A percentile compares a stretch with the other conserved stretches of the same genome.
Conservation (phyloP, 1,140 invertebrate species). For the Cephus cinctus region DNA sequence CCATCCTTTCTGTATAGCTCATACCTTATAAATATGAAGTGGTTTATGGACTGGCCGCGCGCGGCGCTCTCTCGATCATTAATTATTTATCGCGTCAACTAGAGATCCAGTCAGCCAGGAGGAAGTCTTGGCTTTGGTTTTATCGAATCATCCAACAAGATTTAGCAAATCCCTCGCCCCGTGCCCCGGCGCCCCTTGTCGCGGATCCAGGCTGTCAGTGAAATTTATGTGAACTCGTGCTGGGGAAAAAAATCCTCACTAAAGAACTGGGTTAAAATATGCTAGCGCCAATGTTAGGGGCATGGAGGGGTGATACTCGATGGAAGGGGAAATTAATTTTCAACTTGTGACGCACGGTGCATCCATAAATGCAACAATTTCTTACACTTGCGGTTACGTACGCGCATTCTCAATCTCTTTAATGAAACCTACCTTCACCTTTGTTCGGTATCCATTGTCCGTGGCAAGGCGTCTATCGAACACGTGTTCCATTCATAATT, state of each 20-base stretch:
- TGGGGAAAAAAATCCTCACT: slow-evolving; percentile 19
- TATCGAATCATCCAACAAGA: slow-evolving; percentile 22
- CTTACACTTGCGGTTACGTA: slow-evolving; percentile 17
- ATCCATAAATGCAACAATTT: slow-evolving; percentile 48
- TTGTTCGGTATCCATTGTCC: no score
- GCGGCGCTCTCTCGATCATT: slow-evolving; percentile 36
- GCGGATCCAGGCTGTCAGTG: slow-evolving; percentile 9
- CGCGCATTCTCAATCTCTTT: not conserved
- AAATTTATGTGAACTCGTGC: slow-evolving; percentile 31
- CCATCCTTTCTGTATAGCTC: slow-evolving; percentile 14
- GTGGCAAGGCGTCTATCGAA: no score
- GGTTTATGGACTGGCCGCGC: slow-evolving; percentile 36
- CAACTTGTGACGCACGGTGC: slow-evolving; percentile 34
- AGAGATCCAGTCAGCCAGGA: slow-evolving; percentile 25
- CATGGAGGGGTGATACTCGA: no score
- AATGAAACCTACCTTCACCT: no score
- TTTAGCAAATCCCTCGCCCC: slow-evolving; percentile 33
- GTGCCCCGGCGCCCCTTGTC: slow-evolving; percentile 5
- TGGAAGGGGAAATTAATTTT: slow-evolving; percentile 48
- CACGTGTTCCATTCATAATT: no score
- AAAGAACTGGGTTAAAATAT: slow-evolving; percentile 53
- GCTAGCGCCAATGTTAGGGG: slow-evolving; percentile 21
- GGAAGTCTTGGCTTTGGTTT: slow-evolving; percentile 22
- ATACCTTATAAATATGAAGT: slow-evolving; percentile 52
- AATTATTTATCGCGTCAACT: slow-evolving; percentile 53